phyloP scores from a whole-genome alignment of 2,888 invertebrate species.

The Drosophila birchii region DNA sequence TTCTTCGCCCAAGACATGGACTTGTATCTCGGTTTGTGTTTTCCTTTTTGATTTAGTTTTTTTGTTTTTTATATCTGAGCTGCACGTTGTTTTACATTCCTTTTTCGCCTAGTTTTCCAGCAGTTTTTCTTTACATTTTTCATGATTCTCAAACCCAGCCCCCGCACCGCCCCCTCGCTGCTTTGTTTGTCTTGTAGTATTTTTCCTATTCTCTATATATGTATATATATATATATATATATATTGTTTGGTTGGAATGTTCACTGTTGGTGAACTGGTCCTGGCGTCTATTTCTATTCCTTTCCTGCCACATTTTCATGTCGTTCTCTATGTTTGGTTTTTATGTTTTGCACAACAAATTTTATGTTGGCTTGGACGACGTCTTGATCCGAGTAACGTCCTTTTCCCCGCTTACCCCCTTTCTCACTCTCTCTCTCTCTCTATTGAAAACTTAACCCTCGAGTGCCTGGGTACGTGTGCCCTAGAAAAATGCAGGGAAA shows the following conservation, averaged over 20 bases:
- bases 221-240: conserved; percentile 1
- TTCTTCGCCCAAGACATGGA: conserved; percentile 63
- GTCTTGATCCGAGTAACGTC: conserved; percentile 25
- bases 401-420: not conserved
- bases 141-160: conserved; percentile 63
- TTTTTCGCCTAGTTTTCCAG: conserved; percentile 3
- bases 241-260: conserved; percentile 31
- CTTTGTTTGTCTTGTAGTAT: conserved; percentile 28
- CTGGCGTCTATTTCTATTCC: conserved; percentile 41
- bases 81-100: conserved; percentile 16
- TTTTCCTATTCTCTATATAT: not conserved
- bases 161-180: not conserved
- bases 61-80: conserved; percentile 31
- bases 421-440: not conserved
- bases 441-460: not conserved
- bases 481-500: conserved; percentile 73
- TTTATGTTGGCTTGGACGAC: conserved; percentile 70
- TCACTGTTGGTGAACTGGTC: conserved; percentile 27
- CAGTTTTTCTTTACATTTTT: conserved; percentile 75
- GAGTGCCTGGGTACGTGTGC: conserved; percentile 60
- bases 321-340: conserved; percentile 71
- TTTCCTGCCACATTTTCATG: conserved; percentile 62
- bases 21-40: conserved; percentile 60
- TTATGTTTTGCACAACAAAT: conserved; percentile 76
- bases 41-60: conserved; percentile 43